Percentiles rank a stretch among this genome's conserved stretches.
These are phyloP conservation scores for Phrynosoma blainvillii DNA, from an alignment of 2,113 vertebrate genomes.

Conservation along the genomic window DNA sequence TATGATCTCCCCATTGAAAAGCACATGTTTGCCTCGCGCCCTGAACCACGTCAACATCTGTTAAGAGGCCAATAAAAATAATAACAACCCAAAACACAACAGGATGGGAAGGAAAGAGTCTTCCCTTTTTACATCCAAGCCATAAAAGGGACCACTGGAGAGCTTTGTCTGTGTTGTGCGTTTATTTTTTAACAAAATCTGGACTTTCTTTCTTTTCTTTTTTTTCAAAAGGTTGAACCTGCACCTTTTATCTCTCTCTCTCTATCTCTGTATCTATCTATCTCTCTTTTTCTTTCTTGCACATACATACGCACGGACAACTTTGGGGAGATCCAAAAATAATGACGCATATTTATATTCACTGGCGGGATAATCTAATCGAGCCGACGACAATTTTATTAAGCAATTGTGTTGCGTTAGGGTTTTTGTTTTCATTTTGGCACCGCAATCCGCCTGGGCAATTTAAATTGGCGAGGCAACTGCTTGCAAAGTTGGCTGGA, in stretches of 20 bases:
- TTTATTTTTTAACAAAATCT: constrained; percentile 1
- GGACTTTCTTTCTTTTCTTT: background rate
- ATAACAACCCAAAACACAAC: constrained; percentile 58
- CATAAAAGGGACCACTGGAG: background rate
- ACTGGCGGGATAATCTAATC: background rate
- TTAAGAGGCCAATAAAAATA: constrained; percentile 73
- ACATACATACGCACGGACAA: background rate
- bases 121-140: constrained; percentile 43
- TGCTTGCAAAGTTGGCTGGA: background rate
- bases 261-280: background rate
- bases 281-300: background rate
- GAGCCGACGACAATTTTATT: background rate
- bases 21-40: constrained; percentile 61
- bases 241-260: background rate
- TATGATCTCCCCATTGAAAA: constrained; percentile 52
- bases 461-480: background rate
- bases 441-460: accelerated
- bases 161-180: too few species aligned
- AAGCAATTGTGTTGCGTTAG: background rate
- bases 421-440: background rate
- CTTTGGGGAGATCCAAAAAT: background rate
- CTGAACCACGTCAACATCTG: constrained; percentile 74
- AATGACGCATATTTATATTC: background rate
- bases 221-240: background rate
- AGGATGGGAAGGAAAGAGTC: constrained; percentile 61